A percentile compares a stretch with the other conserved stretches of the same genome.
Evolutionary conservation across 2,888 invertebrate species (phyloP).

Genomic region (Xylophagus ater): DNA sequence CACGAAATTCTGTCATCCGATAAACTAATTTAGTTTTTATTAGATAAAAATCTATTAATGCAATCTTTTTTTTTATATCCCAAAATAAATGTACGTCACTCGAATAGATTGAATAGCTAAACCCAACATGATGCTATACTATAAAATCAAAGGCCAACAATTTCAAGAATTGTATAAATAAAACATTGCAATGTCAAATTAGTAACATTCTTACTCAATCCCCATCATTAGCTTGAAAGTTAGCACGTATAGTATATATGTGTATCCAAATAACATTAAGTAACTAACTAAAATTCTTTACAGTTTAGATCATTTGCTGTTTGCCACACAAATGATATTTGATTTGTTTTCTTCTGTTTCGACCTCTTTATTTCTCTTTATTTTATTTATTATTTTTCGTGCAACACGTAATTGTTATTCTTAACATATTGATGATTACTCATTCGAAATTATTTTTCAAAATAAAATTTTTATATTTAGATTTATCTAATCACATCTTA

Average conservation of each 20-base stretch:
- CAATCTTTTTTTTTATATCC: too few relatives aligned
- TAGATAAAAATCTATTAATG: too few relatives aligned
- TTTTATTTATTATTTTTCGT: too few relatives aligned
- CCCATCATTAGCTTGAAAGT: too few relatives aligned
- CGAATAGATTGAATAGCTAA: too few relatives aligned
- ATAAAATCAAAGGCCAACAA: conserved; percentile 6
- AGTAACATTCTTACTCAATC: conserved; percentile 10
- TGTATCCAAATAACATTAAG: not conserved
- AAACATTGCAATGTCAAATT: conserved; percentile 13
- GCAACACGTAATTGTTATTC: conserved; percentile 11
- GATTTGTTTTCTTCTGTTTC: too few relatives aligned
- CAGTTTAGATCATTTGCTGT: conserved; percentile 11
- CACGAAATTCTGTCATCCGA: too few relatives aligned
- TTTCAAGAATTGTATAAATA: conserved; percentile 9
- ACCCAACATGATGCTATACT: not conserved
- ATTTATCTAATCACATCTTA: too few relatives aligned
- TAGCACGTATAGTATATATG: not conserved
- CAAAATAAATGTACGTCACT: too few relatives aligned
- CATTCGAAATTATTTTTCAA: conserved; percentile 4
- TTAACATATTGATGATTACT: conserved; percentile 7
- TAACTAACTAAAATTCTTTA: conserved; percentile 8
- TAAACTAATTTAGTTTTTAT: too few relatives aligned
- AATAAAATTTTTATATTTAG: too few relatives aligned
- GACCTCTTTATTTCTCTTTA: conserved; percentile 1
- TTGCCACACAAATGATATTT: too few relatives aligned